Percentiles rank a stretch among this genome's conserved stretches.
Evolutionary conservation across 2,888 invertebrate species (phyloP).

Genomic region (Busseola fusca): DNA sequence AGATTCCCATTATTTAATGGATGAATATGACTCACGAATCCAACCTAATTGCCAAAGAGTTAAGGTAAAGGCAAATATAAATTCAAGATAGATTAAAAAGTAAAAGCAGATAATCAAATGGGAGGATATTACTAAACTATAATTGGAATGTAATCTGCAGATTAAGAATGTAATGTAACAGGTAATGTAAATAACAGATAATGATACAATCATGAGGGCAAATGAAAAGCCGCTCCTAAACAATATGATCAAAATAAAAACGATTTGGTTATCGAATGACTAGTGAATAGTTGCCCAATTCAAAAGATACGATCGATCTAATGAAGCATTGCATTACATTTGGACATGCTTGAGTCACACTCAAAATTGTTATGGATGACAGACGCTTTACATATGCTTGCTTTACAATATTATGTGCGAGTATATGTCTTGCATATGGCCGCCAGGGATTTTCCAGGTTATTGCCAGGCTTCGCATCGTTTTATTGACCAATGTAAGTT

Average conservation of each 20-base stretch:
- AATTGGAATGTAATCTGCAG: not conserved
- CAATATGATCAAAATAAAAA: constrained; percentile 19
- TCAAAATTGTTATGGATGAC: constrained; percentile 26
- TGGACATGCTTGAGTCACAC: constrained; percentile 49
- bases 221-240: constrained; percentile 9
- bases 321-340: constrained; percentile 32
- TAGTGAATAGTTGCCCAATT: constrained; percentile 38
- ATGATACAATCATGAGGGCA: constrained; percentile 20
- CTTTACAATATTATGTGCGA: not conserved
- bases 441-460: constrained; percentile 26
- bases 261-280: constrained; percentile 34
- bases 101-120: constrained; percentile 3
- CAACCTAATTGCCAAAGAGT: constrained; percentile 19
- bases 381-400: not conserved
- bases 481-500: not conserved
- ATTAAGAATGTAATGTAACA: not conserved
- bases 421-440: not conserved
- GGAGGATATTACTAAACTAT: not conserved
- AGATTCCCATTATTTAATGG: constrained; percentile 33
- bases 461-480: not conserved
- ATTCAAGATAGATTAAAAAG: constrained; percentile 1
- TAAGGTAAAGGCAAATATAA: constrained; percentile 2
- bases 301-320: constrained; percentile 45
- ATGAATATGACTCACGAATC: constrained; percentile 28
- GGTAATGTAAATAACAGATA: constrained; percentile 15